Evolutionary conservation across 1,140 invertebrate species (phyloP).

Genomic region (Drosophila guanche): DNA sequence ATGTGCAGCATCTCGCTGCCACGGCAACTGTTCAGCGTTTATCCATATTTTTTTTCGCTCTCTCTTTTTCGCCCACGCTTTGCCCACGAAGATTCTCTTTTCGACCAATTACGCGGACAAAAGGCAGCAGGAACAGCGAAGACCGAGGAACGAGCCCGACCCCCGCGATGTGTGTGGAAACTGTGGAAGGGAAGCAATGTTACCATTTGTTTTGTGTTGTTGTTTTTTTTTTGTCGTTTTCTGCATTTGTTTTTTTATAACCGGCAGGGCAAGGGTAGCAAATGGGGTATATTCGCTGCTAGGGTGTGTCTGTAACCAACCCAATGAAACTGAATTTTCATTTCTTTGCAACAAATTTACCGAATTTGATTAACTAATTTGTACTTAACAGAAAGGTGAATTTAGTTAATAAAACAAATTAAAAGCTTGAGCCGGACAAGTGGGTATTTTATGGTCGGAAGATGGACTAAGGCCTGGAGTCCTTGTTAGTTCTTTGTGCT

Average conservation of each 20-base stretch:
- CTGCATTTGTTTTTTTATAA: conserved; percentile 17
- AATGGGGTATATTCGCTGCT: too few relatives aligned
- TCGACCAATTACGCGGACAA: conserved; percentile 68
- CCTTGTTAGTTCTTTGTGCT: too few relatives aligned
- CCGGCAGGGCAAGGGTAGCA: too few relatives aligned
- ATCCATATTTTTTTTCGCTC: conserved; percentile 8
- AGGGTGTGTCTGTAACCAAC: too few relatives aligned
- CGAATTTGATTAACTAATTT: too few relatives aligned
- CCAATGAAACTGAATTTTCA: too few relatives aligned
- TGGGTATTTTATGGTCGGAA: too few relatives aligned
- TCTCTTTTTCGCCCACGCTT: background rate
- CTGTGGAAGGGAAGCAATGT: conserved; percentile 18
- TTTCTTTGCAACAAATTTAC: too few relatives aligned
- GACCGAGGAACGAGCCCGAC: background rate
- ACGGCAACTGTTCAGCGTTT: conserved; percentile 24
- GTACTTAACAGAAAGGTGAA: too few relatives aligned
- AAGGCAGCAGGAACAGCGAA: conserved; percentile 33
- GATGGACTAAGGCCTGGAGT: too few relatives aligned
- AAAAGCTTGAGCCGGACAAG: too few relatives aligned
- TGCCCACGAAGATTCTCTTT: conserved; percentile 43
- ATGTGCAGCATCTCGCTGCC: conserved; percentile 4
- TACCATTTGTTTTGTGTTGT: conserved; percentile 5
- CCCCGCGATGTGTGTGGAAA: background rate
- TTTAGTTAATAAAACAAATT: too few relatives aligned
- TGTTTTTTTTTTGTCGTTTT: conserved; percentile 5